Evolutionary conservation across 2,888 invertebrate species (phyloP).

Genomic region (Arrhopalites spinosus): DNA sequence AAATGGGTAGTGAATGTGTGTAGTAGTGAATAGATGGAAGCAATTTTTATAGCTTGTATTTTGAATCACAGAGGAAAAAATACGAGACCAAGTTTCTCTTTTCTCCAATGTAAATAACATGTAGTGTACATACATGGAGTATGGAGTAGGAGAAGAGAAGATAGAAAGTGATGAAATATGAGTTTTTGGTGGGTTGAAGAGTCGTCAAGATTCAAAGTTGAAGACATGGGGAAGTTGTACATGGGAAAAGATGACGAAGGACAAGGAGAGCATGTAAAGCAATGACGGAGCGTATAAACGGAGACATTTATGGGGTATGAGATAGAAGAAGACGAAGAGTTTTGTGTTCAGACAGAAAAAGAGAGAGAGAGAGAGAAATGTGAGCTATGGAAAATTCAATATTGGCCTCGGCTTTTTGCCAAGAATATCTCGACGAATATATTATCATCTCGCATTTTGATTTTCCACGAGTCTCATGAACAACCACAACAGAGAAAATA

Average conservation of each 20-base stretch:
- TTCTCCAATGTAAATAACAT: too few species aligned
- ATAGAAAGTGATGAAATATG: too few species aligned
- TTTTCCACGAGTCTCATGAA: constrained; percentile 12
- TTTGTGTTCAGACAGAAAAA: not conserved
- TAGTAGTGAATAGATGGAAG: too few species aligned
- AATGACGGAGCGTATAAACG: constrained; percentile 16
- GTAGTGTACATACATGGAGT: too few species aligned
- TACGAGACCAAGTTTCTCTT: too few species aligned
- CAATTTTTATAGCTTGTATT: too few species aligned
- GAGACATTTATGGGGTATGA: constrained; percentile 28
- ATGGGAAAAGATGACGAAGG: not conserved
- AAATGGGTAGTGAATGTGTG: too few species aligned
- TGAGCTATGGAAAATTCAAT: constrained; percentile 28
- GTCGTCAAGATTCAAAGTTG: too few species aligned
- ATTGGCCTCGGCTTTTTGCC: constrained; percentile 33
- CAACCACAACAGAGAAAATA: not conserved
- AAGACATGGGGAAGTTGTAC: not conserved
- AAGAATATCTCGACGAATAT: constrained; percentile 32
- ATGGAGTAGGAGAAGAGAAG: too few species aligned
- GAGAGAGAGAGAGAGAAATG: not conserved
- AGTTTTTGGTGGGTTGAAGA: too few species aligned
- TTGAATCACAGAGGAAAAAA: too few species aligned
- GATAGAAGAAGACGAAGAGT: constrained; percentile 10
- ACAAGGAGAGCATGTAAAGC: constrained; percentile 1
- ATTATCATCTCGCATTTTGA: constrained; percentile 29